These are phyloP conservation scores for Rachycentron canadum DNA, from an alignment of 2,797 vertebrate genomes.

Conservation along the genomic window DNA sequence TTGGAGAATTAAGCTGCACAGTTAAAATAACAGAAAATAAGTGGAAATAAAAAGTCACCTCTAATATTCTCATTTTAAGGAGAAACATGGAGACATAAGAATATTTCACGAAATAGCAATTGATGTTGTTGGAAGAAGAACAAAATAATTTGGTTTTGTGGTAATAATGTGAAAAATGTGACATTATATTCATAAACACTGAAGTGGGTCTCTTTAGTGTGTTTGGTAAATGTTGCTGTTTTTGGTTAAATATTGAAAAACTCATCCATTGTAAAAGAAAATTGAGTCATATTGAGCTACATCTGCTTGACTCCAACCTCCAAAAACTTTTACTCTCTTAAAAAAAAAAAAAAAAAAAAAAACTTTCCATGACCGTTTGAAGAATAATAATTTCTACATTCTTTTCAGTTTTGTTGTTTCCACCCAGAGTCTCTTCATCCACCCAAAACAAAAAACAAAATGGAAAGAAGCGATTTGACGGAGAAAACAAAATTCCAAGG, in stretches of 20 bases:
- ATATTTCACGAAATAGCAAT: too few relatives aligned
- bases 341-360: background rate
- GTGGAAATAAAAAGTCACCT: too few relatives aligned
- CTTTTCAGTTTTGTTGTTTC: constrained; percentile 6
- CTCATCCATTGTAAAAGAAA: background rate
- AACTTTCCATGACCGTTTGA: background rate
- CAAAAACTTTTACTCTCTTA: background rate
- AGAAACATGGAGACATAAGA: too few relatives aligned
- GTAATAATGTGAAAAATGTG: too few relatives aligned
- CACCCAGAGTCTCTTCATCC: constrained; percentile 31
- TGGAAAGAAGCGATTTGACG: constrained; percentile 38
- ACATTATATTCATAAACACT: too few relatives aligned
- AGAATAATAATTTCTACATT: background rate
- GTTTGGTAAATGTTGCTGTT: background rate
- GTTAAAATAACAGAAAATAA: too few relatives aligned
- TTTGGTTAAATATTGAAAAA: background rate
- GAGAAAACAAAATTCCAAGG: constrained; percentile 60
- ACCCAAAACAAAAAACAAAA: constrained; percentile 29
- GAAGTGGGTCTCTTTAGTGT: too few relatives aligned
- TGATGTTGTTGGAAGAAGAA: too few relatives aligned
- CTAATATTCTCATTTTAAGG: too few relatives aligned
- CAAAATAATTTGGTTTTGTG: too few relatives aligned
- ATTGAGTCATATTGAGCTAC: background rate
- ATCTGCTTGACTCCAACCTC: background rate
- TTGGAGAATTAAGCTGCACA: too few relatives aligned